Evolutionary conservation across 2,888 invertebrate species (phyloP).

Genomic region (Chymomyza procnemis): DNA sequence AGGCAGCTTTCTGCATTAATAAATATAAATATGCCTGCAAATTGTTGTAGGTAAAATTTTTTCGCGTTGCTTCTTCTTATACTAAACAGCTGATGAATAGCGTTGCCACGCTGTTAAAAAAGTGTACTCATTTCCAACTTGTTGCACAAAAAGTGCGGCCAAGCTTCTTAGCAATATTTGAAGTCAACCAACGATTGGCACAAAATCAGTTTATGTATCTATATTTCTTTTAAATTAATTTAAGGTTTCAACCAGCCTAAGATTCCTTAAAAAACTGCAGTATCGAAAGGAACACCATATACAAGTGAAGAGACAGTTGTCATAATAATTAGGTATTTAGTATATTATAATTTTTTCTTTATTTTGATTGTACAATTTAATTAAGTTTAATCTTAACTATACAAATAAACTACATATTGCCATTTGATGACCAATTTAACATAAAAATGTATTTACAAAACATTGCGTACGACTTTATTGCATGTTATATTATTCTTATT

Average conservation of each 20-base stretch:
- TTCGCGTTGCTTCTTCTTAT: not conserved
- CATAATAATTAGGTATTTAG: not conserved
- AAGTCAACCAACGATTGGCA: not conserved
- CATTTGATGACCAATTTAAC: constrained; percentile 60
- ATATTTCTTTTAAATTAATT: not conserved
- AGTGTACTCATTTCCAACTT: not conserved
- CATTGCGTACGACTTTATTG: not conserved
- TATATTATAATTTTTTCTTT: constrained; percentile 44
- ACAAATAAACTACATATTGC: constrained; percentile 44
- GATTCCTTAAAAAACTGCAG: not conserved
- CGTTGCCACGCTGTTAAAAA: not conserved
- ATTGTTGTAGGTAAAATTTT: not conserved
- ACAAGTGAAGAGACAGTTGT: not conserved
- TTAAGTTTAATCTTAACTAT: constrained; percentile 27
- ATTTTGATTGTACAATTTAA: constrained; percentile 48
- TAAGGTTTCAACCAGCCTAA: no score
- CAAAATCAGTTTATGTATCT: not conserved
- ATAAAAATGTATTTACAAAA: constrained; percentile 37
- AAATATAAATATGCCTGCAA: not conserved
- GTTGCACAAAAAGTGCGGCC: not conserved
- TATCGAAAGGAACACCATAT: not conserved
- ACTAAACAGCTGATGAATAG: not conserved
- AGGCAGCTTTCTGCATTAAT: not conserved
- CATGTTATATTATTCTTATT: constrained; percentile 31
- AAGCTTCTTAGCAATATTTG: not conserved